These are phyloP conservation scores for Paelopatides confundens DNA, from an alignment of 53 echinoderm and acorn worm species.

Conservation along the genomic window DNA sequence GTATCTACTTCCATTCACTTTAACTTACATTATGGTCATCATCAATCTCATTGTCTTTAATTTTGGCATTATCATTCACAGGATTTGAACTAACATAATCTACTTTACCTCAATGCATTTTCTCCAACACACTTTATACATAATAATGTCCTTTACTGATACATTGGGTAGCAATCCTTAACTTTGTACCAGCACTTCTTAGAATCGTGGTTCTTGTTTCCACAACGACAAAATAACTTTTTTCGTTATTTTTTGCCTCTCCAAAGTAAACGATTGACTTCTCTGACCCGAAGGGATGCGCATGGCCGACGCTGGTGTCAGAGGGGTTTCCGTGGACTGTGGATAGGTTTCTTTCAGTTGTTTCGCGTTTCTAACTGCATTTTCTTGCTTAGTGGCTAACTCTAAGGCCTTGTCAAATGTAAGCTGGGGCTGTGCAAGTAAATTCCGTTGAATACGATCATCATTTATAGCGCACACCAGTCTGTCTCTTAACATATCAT, in stretches of 20 bases:
- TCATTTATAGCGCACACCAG: constrained; percentile 48
- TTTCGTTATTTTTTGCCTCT: background rate
- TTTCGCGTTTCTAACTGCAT: constrained; percentile 27
- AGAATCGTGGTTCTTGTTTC: constrained; percentile 31
- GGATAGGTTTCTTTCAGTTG: constrained; percentile 18
- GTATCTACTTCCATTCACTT: no score
- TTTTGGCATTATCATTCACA: no score
- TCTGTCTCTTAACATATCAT: constrained; percentile 60
- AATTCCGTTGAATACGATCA: constrained; percentile 50
- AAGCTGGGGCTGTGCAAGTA: constrained; percentile 19
- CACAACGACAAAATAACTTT: constrained; percentile 29
- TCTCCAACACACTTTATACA: no score
- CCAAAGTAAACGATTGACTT: background rate
- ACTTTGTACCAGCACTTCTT: background rate
- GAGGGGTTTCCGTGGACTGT: background rate
- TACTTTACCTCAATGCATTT: no score
- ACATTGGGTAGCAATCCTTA: background rate
- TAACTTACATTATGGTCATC: no score
- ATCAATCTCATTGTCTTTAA: no score
- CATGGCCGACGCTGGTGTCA: background rate
- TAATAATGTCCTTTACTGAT: no score
- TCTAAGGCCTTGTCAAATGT: constrained; percentile 43
- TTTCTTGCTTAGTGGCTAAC: constrained; percentile 30
- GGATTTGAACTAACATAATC: no score
- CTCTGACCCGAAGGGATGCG: constrained; percentile 1